Percentiles rank a stretch among this genome's conserved stretches.
These are phyloP conservation scores for Emydocephalus ijimae DNA, from an alignment of 2,113 vertebrate species.

Conservation along the genomic window DNA sequence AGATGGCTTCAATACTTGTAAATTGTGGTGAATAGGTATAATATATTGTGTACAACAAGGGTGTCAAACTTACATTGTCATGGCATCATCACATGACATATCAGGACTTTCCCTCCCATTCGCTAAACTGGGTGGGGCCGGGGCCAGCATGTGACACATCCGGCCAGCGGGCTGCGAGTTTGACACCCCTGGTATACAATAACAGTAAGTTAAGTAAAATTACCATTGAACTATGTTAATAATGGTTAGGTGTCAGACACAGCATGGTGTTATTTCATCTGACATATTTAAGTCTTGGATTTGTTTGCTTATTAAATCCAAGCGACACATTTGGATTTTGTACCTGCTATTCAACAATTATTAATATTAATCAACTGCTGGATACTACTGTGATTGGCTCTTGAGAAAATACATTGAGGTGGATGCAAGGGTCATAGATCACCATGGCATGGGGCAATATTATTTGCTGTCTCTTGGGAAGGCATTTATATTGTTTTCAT, in stretches of 20 bases:
- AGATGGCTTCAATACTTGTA: background rate
- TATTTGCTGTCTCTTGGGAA: background rate
- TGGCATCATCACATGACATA: too few species aligned
- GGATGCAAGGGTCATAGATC: background rate
- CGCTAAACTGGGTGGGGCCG: too few species aligned
- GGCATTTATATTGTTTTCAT: background rate
- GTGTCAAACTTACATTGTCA: too few species aligned
- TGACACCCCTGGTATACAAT: background rate
- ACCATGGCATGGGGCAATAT: background rate
- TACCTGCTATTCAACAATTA: background rate
- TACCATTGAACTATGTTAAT: background rate
- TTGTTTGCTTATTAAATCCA: background rate
- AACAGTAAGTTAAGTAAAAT: background rate
- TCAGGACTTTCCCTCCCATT: too few species aligned
- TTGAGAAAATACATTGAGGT: background rate
- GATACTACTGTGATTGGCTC: background rate
- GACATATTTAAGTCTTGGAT: background rate
- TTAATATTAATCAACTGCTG: background rate
- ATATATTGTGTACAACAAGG: background rate
- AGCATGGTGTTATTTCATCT: background rate
- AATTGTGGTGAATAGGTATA: background rate
- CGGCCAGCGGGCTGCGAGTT: too few species aligned
- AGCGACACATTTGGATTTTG: background rate
- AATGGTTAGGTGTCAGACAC: background rate
- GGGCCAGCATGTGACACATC: too few species aligned